Base-by-base conservation (phyloP, 2,113 vertebrate species). In the Brienomyrus brachyistius region DNA sequence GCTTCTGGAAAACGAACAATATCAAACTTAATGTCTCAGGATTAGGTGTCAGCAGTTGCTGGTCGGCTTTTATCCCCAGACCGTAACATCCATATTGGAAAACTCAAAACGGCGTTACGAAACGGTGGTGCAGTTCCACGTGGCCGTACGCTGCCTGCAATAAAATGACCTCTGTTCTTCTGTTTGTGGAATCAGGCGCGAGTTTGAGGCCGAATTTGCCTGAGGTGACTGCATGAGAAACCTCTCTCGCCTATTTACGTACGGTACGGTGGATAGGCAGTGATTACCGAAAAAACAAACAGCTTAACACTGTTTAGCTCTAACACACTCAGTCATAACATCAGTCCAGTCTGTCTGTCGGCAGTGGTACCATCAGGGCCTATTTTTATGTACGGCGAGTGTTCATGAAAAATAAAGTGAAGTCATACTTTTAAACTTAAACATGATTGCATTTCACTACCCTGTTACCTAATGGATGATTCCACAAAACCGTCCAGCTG, bases 41-140 rank as follows among this genome's bases (percentile, higher is more conserved):
- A 83, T 90, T 91, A 91, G 86, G 91, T 89, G 88, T 82, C 85
- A 48, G 66, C 40, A 21, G 56, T 90, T 88, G 89, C 80, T 92
- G 77, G 83, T 86, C 86, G 52, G 45, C 74, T 92, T 84, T 89
- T 90, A 80, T 40, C 89, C 88, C 82, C 86, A 91, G 88, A 92
- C 91, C 85, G 90, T 87, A 86, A 77, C 35, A 90, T 91, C 90
- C 91, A 50, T 90, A 89, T 80, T 45, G 4, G 80, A 74, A 70
- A 51, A 56, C 89, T 31, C 88, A 91, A 91, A 88, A 70, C 89
- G 90, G 47, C 70, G 23, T 50, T 70, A 92, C 86, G 52, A 92
- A 77, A 50, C 88, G 51, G 85, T 19, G 23, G 47, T 47, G 10
- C n/a, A 6, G 27, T 52, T 51, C 47, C 85, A 87, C 19, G 48